Conservation (phyloP, 2,797 vertebrate genomes). For the Garrulus glandarius region DNA sequence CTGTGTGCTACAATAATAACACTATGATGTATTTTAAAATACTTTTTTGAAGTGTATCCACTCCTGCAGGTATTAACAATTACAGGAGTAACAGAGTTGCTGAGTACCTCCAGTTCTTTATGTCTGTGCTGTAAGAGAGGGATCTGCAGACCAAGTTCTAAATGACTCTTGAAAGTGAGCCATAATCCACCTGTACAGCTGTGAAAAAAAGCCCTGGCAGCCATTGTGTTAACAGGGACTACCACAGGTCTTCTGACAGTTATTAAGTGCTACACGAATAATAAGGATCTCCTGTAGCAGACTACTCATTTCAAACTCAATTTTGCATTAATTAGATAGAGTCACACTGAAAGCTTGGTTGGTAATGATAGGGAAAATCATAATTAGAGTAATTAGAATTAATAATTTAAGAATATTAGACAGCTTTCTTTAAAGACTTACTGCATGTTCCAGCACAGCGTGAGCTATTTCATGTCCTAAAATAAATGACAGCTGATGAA, state of each 20-base stretch:
- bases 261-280: not conserved
- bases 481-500: constrained; percentile 89
- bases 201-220: not conserved
- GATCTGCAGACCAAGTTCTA: not conserved
- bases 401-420: not conserved
- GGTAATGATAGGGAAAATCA: not conserved
- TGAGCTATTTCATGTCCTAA: constrained; percentile 96
- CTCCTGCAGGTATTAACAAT: not conserved
- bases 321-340: not conserved
- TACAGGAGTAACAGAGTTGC: not conserved
- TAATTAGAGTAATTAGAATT: not conserved
- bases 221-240: not conserved
- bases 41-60: not conserved
- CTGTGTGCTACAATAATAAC: not conserved
- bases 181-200: not conserved
- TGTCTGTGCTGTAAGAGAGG: not conserved
- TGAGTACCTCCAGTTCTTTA: not conserved
- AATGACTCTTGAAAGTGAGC: not conserved
- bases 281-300: not conserved
- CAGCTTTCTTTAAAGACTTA: constrained; percentile 74
- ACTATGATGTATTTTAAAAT: not conserved
- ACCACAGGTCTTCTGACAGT: not conserved
- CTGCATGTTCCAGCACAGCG: constrained; percentile 86
- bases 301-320: not conserved
- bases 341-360: not conserved